Evolutionary conservation across 2,113 vertebrate species (phyloP).

Genomic region (Lanius ludovicianus): DNA sequence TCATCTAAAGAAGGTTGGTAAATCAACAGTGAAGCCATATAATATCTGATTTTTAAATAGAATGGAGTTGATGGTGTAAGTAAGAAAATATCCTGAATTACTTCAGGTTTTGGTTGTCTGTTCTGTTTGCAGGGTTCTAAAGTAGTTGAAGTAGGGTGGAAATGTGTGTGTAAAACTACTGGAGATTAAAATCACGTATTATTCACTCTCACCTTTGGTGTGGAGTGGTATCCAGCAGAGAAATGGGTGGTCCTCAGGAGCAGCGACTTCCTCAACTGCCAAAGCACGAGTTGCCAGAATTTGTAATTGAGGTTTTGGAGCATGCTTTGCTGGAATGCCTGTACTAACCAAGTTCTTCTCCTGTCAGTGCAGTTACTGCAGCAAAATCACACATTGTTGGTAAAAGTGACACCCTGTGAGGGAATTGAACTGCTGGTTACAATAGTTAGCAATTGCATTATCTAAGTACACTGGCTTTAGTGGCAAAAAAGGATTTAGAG

Average conservation of each 20-base stretch:
- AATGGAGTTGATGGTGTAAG: not conserved
- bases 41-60: not conserved
- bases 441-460: not conserved
- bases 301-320: not conserved
- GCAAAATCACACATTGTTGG: not conserved
- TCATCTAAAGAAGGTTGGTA: conserved; percentile 84
- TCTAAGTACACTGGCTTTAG: not conserved
- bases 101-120: not conserved
- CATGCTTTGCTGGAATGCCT: not conserved
- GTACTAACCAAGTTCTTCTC: not conserved
- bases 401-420: not conserved
- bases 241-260: not conserved
- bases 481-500: not conserved
- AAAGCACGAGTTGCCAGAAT: not conserved
- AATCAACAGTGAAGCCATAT: not conserved
- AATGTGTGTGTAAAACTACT: not conserved
- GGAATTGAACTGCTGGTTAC: not conserved
- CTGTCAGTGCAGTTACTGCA: not conserved
- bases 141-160: not conserved
- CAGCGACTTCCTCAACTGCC: not conserved
- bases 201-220: not conserved
- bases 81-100: not conserved
- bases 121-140: not conserved
- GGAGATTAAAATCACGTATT: not conserved
- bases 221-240: not conserved